phyloP scores from a whole-genome alignment of 2,113 vertebrate genomes.

The Esox niger region DNA sequence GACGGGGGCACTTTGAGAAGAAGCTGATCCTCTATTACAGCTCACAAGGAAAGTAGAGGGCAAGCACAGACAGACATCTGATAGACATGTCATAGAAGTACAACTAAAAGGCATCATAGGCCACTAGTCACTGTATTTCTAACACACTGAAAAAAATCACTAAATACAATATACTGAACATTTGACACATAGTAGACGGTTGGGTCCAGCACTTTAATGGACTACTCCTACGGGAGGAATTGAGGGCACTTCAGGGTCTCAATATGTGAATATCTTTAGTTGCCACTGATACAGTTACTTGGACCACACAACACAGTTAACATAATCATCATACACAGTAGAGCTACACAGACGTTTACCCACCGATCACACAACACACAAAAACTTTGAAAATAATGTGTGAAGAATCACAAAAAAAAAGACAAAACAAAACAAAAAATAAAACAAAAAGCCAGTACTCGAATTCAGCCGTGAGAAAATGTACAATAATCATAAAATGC shows the following conservation, averaged over 20 bases:
- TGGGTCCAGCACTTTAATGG: constrained; percentile 7
- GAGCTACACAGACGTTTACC: not conserved
- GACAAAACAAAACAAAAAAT: not conserved
- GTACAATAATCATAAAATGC: not conserved
- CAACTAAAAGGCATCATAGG: not conserved
- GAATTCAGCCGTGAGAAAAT: not conserved
- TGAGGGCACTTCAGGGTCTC: constrained; percentile 20
- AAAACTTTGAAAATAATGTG: not conserved
- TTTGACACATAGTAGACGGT: not conserved
- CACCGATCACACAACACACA: not conserved
- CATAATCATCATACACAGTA: not conserved
- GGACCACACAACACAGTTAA: not conserved
- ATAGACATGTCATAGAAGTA: not conserved
- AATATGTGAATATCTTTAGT: not conserved
- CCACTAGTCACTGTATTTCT: not conserved
- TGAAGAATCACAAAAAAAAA: constrained; percentile 2
- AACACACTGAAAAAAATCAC: constrained; percentile 1
- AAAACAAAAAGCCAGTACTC: not conserved
- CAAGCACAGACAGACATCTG: not conserved
- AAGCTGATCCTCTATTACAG: too few species aligned
- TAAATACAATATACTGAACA: not conserved
- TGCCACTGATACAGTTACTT: not conserved
- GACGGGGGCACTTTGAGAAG: too few species aligned
- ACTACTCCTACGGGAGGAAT: constrained; percentile 6
- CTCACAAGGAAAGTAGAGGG: not conserved